phyloP scores from a whole-genome alignment of 1,140 invertebrate genomes.

The Eufriesea mexicana region DNA sequence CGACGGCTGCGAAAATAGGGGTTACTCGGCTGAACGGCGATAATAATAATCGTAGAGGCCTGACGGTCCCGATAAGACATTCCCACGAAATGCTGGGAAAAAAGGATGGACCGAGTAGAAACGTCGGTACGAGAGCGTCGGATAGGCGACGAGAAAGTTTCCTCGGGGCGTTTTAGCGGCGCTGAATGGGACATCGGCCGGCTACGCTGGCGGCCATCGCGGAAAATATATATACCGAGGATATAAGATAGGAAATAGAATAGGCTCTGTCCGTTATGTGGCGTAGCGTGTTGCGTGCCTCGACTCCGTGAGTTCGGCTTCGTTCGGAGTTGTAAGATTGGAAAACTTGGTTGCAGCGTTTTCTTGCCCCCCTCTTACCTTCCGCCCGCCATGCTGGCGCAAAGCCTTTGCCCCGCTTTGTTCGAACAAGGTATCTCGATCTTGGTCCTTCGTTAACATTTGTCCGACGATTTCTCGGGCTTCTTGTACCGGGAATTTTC shows the following conservation, averaged over 20 bases:
- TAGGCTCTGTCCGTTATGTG: conserved; percentile 60
- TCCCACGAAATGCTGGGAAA: neutral
- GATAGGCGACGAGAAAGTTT: conserved; percentile 17
- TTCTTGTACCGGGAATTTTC: neutral
- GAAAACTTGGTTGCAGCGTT: conserved; percentile 68
- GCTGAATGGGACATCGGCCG: conserved; percentile 12
- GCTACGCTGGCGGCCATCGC: conserved; percentile 22
- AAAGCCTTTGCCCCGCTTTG: neutral
- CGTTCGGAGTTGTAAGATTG: conserved; percentile 68
- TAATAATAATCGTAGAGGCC: conserved; percentile 13
- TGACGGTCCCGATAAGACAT: neutral
- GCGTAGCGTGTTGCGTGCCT: conserved; percentile 55
- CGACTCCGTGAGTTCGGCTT: conserved; percentile 66
- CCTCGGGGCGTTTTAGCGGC: neutral
- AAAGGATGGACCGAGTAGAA: neutral
- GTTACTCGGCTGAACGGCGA: neutral
- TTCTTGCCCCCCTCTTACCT: neutral
- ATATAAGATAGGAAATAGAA: conserved; percentile 61
- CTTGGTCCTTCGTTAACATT: conserved; percentile 37
- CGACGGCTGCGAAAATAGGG: neutral
- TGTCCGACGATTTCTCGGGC: neutral
- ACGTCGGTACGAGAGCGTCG: neutral
- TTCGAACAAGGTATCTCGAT: conserved; percentile 17
- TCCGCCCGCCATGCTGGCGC: neutral
- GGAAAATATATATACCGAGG: conserved; percentile 27